Evolutionary conservation across 1,140 invertebrate genomes (phyloP), one percentile per base, ranked within the genome.

Genomic region (Conopomorpha cramerella): DNA sequence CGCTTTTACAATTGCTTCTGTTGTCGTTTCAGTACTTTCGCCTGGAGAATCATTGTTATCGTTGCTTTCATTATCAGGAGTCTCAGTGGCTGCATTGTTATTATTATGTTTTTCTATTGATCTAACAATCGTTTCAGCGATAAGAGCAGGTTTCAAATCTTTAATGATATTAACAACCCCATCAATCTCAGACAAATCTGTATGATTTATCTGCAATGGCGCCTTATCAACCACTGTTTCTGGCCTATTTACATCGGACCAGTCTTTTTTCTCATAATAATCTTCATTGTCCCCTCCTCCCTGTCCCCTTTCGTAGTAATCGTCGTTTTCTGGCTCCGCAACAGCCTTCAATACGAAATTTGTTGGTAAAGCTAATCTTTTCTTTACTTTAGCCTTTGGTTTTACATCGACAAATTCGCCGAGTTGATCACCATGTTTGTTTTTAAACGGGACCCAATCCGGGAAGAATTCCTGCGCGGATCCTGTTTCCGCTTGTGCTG

Each of bases 371-470:
- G 70, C 70, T 16, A 74, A 41, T 36, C 70, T 51, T 35, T 74
- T 74, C 33, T 64, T 72, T 1, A 56, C 55, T 38, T 66, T 70
- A 1, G 49, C 23, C 39, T 63, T 67, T n/a, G n/a, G n/a, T 10
- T 55, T 49, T 23, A 51, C 48, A n/a, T 45, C 44, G 2, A 62
- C 41, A 18, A 74, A 70, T 33, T 74, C 65, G 28, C 59, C 65
- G 13, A 72, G 37, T 32, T 70, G 50, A 6, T 59, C 65, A n/a
- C 59, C 66, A 23, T 70, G 53, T 42, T 70, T 67, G 30, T 70
- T 72, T 41, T 67, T 67, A 28, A 72, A 72, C 0, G 66, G 70
- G 7, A 72, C 65, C 67, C 65, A 74, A 43, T 74, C 62, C 8
- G 70, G 70, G 38, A 51, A 70, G 16, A 72, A 49, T 14, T 66